A percentile compares a stretch with the other conserved stretches of the same genome.
These are phyloP conservation scores for Riparia riparia DNA, from an alignment of 2,113 vertebrate genomes.

Conservation along the genomic window DNA sequence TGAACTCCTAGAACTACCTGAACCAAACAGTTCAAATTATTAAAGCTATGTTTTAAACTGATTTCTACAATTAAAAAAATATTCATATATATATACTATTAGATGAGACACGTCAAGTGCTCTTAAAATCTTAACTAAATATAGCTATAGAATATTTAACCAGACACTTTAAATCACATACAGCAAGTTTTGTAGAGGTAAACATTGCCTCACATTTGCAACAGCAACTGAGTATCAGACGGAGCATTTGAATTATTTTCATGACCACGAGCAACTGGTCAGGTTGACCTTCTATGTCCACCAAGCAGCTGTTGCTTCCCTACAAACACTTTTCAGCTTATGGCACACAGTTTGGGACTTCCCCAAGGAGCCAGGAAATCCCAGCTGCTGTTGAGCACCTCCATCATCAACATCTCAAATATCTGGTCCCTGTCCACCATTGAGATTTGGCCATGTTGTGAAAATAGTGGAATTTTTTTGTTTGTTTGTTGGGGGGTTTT, in stretches of 20 bases:
- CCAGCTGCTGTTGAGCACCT: neutral
- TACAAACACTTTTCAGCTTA: neutral
- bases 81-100: constrained; percentile 57
- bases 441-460: neutral
- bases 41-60: constrained; percentile 45
- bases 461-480: neutral
- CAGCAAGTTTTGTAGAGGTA: constrained; percentile 64
- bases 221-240: constrained; percentile 24
- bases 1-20: neutral
- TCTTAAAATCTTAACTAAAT: constrained; percentile 56
- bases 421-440: neutral
- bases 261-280: neutral
- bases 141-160: constrained; percentile 52
- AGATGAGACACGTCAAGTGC: constrained; percentile 14
- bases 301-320: neutral
- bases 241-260: neutral
- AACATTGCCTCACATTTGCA: constrained; percentile 56
- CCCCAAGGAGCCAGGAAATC: neutral
- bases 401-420: neutral
- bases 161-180: constrained; percentile 39
- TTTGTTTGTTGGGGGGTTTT: too few species aligned
- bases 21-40: constrained; percentile 45
- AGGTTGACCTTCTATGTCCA: neutral
- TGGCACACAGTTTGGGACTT: neutral
- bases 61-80: constrained; percentile 65